These are phyloP conservation scores for Corythaixoides concolor DNA, from an alignment of 2,113 vertebrate species.

Conservation along the genomic window DNA sequence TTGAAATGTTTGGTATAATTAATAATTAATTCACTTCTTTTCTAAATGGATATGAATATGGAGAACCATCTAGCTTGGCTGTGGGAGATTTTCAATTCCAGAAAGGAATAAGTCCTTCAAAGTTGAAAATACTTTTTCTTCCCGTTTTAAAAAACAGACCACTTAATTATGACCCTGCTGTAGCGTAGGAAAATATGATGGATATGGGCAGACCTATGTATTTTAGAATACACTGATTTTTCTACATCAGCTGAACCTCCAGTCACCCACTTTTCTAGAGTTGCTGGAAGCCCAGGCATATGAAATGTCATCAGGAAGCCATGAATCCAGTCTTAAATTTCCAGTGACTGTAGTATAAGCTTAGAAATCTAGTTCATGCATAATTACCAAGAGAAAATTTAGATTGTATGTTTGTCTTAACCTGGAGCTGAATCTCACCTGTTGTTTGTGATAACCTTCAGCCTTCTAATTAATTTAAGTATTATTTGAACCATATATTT, in stretches of 20 bases:
- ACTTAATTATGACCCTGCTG: not conserved
- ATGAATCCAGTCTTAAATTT: not conserved
- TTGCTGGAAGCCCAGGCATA: not conserved
- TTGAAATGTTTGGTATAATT: not conserved
- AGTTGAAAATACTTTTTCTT: not conserved
- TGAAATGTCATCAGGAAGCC: not conserved
- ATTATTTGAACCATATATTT: not conserved
- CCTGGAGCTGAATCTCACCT: not conserved
- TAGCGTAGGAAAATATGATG: not conserved
- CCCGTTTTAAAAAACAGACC: rapidly evolving
- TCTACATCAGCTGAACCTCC: not conserved
- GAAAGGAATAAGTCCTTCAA: not conserved
- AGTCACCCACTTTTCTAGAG: not conserved
- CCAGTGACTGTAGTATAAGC: not conserved
- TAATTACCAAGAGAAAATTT: not conserved
- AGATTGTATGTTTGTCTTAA: not conserved
- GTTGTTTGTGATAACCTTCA: not conserved
- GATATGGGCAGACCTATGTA: not conserved
- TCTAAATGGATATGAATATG: not conserved
- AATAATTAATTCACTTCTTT: not conserved
- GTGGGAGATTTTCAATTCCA: not conserved
- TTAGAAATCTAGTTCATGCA: not conserved
- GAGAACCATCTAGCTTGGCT: not conserved
- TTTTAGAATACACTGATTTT: not conserved
- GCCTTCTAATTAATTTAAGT: not conserved